Percentiles rank a stretch among this genome's conserved stretches.
phyloP scores from a whole-genome alignment of 2,888 invertebrate genomes.

The Odontocerum albicorne region DNA sequence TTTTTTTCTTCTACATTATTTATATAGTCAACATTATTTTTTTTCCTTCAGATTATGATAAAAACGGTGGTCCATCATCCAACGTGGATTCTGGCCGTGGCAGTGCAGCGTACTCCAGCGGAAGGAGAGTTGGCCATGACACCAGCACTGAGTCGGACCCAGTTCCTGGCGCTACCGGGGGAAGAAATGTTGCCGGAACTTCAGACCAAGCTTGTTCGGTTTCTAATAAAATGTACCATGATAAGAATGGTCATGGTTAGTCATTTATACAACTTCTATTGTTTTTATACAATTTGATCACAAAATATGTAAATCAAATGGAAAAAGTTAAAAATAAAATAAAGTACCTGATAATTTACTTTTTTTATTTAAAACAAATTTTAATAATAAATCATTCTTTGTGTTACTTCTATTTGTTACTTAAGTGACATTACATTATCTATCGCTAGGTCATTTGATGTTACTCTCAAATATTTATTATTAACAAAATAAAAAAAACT shows the following conservation, averaged over 20 bases:
- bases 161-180: constrained; percentile 40
- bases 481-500: no score
- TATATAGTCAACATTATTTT: not conserved
- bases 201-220: constrained; percentile 32
- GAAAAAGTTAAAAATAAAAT: no score
- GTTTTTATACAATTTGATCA: no score
- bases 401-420: no score
- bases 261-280: no score
- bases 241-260: constrained; percentile 33
- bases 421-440: no score
- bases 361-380: no score
- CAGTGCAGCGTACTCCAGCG: constrained; percentile 79
- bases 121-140: constrained; percentile 57
- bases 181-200: constrained; percentile 25
- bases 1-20: not conserved
- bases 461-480: no score
- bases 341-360: no score
- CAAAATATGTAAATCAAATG: no score
- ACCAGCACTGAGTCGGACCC: constrained; percentile 64
- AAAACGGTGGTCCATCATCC: constrained; percentile 72
- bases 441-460: no score
- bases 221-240: constrained; percentile 33
- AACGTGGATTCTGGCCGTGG: constrained; percentile 80
- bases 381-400: no score
- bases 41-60: constrained; percentile 66